Percentiles rank a stretch among this genome's conserved stretches.
Evolutionary conservation across 2,888 invertebrate species (phyloP).

Genomic region (Tachina fera): DNA sequence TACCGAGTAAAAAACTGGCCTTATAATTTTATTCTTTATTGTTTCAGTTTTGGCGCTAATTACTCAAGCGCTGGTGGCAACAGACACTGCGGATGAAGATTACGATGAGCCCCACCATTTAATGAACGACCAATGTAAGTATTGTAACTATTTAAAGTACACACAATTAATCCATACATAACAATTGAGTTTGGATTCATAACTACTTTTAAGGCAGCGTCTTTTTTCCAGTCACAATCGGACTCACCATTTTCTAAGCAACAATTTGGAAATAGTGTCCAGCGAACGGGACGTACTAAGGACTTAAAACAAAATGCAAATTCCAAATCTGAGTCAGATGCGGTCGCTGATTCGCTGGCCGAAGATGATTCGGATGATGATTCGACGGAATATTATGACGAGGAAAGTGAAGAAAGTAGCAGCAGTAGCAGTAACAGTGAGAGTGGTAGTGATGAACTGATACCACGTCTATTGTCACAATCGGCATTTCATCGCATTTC

Average conservation of each 20-base stretch:
- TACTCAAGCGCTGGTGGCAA: conserved; percentile 14
- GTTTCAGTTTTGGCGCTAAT: conserved; percentile 48
- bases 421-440: conserved; percentile 73
- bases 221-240: conserved; percentile 82
- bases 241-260: conserved; percentile 75
- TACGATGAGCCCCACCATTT: conserved; percentile 78
- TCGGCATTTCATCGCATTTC: conserved; percentile 86
- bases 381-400: conserved; percentile 78
- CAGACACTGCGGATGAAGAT: conserved; percentile 70
- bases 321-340: conserved; percentile 52
- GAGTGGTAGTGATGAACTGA: conserved; percentile 77
- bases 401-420: conserved; percentile 76
- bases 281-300: conserved; percentile 55
- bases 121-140: conserved; percentile 79
- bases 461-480: conserved; percentile 85
- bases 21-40: not conserved
- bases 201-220: conserved; percentile 83
- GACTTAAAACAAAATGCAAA: conserved; percentile 61
- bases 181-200: conserved; percentile 77
- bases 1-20: not conserved
- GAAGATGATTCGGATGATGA: conserved; percentile 71
- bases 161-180: conserved; percentile 57
- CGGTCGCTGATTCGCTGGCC: conserved; percentile 41
- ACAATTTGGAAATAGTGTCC: conserved; percentile 66
- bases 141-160: conserved; percentile 49